A percentile compares a stretch with the other conserved stretches of the same genome.
phyloP scores from a whole-genome alignment of 2,113 vertebrate species.

The Motacilla tschutschensis region DNA sequence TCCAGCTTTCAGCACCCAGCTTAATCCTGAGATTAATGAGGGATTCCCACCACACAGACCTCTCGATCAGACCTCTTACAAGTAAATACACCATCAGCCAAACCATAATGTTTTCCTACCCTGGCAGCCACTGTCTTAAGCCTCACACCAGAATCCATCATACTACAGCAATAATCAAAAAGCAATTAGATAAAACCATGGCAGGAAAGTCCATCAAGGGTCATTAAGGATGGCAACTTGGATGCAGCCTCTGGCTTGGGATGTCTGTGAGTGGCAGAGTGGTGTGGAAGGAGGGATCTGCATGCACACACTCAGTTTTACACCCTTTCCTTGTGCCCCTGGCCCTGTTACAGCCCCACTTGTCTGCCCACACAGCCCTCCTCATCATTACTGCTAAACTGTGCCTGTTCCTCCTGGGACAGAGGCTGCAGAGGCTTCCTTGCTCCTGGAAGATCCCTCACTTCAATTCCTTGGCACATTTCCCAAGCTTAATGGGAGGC shows the following conservation, averaged over 20 bases:
- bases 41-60: neutral
- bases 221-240: slow-evolving; percentile 28
- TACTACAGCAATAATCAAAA: slow-evolving; percentile 17
- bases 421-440: neutral
- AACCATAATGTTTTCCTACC: neutral
- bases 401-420: neutral
- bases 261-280: rapidly evolving
- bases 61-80: neutral
- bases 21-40: slow-evolving; percentile 36
- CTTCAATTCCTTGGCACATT: neutral
- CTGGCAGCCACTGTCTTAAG: slow-evolving; percentile 19
- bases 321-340: neutral
- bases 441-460: neutral
- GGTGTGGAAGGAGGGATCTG: neutral
- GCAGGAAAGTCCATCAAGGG: slow-evolving; percentile 41
- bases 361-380: neutral
- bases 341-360: neutral
- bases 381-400: neutral
- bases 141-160: slow-evolving; percentile 26
- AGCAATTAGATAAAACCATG: slow-evolving; percentile 20
- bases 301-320: neutral
- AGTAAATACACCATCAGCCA: slow-evolving; percentile 32
- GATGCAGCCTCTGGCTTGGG: slow-evolving; percentile 12
- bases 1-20: neutral
- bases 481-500: neutral